Evolutionary conservation across 2,888 invertebrate genomes (phyloP).

Genomic region (Acleris cristana): DNA sequence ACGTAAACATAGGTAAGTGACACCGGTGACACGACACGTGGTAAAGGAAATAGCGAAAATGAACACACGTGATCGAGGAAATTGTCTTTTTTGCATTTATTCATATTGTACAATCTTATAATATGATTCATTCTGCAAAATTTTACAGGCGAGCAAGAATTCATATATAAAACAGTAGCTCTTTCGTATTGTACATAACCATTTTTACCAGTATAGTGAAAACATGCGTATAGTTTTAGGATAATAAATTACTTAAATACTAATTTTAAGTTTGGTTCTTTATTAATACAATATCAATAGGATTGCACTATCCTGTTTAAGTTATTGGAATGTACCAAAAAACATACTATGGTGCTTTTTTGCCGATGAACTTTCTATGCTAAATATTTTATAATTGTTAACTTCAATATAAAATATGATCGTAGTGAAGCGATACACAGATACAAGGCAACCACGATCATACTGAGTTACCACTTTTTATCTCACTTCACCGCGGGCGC

Average conservation of each 20-base stretch:
- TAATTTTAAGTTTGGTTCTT: constrained; percentile 84
- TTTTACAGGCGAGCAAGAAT: constrained; percentile 85
- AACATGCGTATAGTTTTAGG: constrained; percentile 85
- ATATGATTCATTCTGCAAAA: constrained; percentile 84
- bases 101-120: constrained; percentile 84
- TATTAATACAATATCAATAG: constrained; percentile 84
- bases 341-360: constrained; percentile 78
- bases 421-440: constrained; percentile 73
- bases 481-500: constrained; percentile 44
- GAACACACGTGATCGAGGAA: constrained; percentile 72
- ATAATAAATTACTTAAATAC: constrained; percentile 84
- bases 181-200: constrained; percentile 84
- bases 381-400: constrained; percentile 68
- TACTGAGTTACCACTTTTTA: constrained; percentile 53
- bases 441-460: constrained; percentile 75
- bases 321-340: constrained; percentile 78
- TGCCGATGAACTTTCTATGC: constrained; percentile 83
- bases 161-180: constrained; percentile 85
- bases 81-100: constrained; percentile 83
- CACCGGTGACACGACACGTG: not conserved
- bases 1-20: too few species aligned
- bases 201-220: constrained; percentile 84
- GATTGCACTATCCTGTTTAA: constrained; percentile 81
- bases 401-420: constrained; percentile 71
- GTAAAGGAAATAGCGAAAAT: constrained; percentile 40